Evolutionary conservation across 2,888 invertebrate genomes (phyloP).

Genomic region (Caenorhabditis uteleia): DNA sequence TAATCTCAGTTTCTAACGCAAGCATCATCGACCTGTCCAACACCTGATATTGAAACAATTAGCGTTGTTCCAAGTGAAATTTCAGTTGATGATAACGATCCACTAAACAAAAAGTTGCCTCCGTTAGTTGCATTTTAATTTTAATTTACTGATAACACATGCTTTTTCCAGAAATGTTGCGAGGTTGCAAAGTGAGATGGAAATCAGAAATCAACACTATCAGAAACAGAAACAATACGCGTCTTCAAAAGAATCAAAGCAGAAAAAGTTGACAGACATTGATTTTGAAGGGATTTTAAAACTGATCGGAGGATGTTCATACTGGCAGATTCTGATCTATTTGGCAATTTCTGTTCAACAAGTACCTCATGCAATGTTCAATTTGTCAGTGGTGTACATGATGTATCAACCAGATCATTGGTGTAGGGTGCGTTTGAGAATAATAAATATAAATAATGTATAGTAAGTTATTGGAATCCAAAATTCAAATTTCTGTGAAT

Average conservation of each 20-base stretch:
- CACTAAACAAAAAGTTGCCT: conserved; percentile 2
- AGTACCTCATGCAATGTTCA: conserved; percentile 70
- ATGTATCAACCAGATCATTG: conserved; percentile 69
- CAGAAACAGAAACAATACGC: conserved; percentile 51
- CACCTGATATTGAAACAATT: conserved; percentile 1
- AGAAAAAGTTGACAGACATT: conserved; percentile 41
- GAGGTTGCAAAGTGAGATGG: conserved; percentile 44
- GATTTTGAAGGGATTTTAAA: conserved; percentile 66
- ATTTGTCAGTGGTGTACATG: conserved; percentile 68
- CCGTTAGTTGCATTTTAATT: conserved; percentile 8
- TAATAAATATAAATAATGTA: background rate
- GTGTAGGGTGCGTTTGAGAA: conserved; percentile 50
- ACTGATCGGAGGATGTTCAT: conserved; percentile 68
- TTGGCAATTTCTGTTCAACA: conserved; percentile 61
- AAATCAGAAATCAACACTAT: conserved; percentile 54
- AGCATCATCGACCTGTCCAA: background rate
- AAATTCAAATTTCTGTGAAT: too few species aligned
- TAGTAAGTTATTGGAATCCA: background rate
- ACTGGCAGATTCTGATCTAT: conserved; percentile 68
- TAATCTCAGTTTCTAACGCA: conserved; percentile 5
- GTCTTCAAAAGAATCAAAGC: conserved; percentile 19
- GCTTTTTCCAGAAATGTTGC: conserved; percentile 15
- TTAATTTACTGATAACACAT: background rate
- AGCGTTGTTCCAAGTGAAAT: conserved; percentile 34
- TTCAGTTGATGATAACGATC: conserved; percentile 12